These are phyloP conservation scores for Lepilemur septentrionalis DNA, from an alignment of 2,797 vertebrate genomes.

Conservation along the genomic window DNA sequence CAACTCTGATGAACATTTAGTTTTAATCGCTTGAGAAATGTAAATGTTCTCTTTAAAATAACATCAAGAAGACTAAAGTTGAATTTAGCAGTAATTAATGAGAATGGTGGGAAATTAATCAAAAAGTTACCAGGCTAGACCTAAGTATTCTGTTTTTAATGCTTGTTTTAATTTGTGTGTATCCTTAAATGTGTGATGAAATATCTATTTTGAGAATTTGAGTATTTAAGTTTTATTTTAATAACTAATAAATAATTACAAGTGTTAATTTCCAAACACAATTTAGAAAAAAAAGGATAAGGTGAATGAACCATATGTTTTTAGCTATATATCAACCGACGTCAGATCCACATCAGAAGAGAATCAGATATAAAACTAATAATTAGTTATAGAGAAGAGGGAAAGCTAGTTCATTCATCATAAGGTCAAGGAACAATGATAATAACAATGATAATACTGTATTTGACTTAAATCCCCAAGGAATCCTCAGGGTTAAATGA, in stretches of 20 bases:
- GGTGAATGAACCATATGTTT: not conserved
- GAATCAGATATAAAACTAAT: not conserved
- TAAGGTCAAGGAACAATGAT: not conserved
- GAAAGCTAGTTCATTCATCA: not conserved
- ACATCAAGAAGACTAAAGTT: conserved; percentile 26
- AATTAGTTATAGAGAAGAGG: not conserved
- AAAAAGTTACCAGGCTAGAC: conserved; percentile 46
- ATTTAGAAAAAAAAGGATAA: not conserved
- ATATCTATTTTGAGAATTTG: not conserved
- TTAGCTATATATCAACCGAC: not conserved
- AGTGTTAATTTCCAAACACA: not conserved
- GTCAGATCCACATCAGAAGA: not conserved
- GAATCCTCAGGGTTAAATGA: not conserved
- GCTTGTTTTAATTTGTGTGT: not conserved
- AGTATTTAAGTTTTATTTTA: not conserved
- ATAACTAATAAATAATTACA: not conserved
- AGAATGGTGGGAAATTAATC: conserved; percentile 6
- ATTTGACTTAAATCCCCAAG: not conserved
- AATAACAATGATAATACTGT: not conserved
- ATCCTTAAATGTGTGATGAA: not conserved
- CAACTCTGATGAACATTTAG: not conserved
- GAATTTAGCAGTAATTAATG: conserved; percentile 38
- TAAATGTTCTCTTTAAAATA: conserved; percentile 26
- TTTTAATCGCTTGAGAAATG: conserved; percentile 51
- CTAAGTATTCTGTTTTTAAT: not conserved